Conservation (phyloP, 2,797 vertebrate genomes). For the Meriones psammophilus region DNA sequence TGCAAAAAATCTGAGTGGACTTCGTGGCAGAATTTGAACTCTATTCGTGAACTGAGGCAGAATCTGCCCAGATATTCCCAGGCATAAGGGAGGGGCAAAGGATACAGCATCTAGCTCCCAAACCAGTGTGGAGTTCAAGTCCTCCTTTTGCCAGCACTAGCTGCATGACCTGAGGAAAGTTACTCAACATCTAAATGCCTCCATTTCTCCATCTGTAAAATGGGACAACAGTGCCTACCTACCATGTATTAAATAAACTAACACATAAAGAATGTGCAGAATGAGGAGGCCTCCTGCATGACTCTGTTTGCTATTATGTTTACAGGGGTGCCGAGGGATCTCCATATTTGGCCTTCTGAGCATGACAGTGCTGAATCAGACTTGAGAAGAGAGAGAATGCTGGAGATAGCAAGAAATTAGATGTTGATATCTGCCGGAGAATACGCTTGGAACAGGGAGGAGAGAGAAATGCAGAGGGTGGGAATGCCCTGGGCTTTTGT, state of each 20-base stretch:
- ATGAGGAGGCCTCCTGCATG: neutral
- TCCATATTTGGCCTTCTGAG: conserved; percentile 9
- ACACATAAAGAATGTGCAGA: neutral
- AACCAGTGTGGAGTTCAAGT: neutral
- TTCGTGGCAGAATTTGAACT: neutral
- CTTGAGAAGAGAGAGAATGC: conserved; percentile 1
- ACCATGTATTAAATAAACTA: conserved; percentile 8
- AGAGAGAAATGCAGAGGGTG: neutral
- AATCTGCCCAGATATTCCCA: conserved; percentile 44
- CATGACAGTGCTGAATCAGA: neutral
- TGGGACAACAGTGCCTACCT: neutral
- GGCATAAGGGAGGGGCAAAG: neutral
- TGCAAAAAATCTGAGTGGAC: neutral
- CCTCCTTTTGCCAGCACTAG: neutral
- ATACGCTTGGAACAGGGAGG: neutral
- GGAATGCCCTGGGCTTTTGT: neutral
- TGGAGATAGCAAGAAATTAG: neutral
- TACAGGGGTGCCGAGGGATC: neutral
- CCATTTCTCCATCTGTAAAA: conserved; percentile 10
- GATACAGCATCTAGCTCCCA: neutral
- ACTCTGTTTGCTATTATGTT: neutral
- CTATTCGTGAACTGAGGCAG: conserved; percentile 24
- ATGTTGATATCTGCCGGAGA: neutral
- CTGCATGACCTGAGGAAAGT: neutral
- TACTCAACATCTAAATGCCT: conserved; percentile 11